Evolutionary conservation across 2,797 vertebrate genomes (phyloP).

Genomic region (Malacoraja senta): DNA sequence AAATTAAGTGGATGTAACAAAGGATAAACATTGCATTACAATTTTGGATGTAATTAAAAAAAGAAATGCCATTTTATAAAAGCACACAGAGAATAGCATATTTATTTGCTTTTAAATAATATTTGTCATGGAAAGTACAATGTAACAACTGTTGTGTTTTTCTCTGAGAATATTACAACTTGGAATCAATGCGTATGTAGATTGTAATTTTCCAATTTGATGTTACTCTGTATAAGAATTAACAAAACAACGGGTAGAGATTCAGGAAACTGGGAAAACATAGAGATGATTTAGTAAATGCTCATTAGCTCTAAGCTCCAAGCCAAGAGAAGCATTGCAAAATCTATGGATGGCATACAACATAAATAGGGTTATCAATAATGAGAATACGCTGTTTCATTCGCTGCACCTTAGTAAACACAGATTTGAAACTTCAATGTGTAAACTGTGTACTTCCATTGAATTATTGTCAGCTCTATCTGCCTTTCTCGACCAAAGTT

Average conservation of each 20-base stretch:
- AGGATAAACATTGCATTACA: not conserved
- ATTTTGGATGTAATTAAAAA: not conserved
- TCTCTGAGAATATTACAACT: not conserved
- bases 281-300: not conserved
- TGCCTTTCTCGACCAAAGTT: too few relatives aligned
- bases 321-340: not conserved
- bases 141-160: not conserved
- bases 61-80: not conserved
- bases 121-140: not conserved
- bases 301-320: not conserved
- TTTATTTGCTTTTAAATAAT: slow-evolving; percentile 22
- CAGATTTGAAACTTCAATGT: not conserved
- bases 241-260: not conserved
- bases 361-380: not conserved
- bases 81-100: not conserved
- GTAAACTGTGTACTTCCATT: not conserved
- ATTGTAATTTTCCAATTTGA: not conserved
- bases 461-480: not conserved
- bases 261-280: not conserved
- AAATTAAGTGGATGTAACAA: not conserved
- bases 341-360: not conserved
- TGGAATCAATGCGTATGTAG: not conserved
- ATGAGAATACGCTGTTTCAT: not conserved
- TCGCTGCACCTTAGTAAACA: not conserved
- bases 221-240: not conserved